Evolutionary conservation across 2,888 invertebrate genomes (phyloP), one percentile per base, ranked within the genome.

Genomic region (Ochropleura leucogaster): DNA sequence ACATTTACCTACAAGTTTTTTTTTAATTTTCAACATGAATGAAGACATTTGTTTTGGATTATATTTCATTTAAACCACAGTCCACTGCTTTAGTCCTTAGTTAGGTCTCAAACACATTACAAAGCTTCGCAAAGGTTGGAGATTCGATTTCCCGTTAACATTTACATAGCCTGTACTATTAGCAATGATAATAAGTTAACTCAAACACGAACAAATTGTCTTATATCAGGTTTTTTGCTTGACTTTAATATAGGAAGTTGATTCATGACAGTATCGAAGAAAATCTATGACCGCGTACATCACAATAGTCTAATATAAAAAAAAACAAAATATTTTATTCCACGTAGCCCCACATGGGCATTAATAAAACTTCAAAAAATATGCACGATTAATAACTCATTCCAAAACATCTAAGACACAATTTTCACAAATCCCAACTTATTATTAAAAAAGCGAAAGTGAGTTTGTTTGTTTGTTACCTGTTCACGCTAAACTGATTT

Each of bases 351-450:
- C 30, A 30, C 30, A 30, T 30, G 30, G 30, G 30, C 30, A 30
- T 30, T 30, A 2, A 30, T 30, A 30, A 3, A 30, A 30, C 30
- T 2, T n/a, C n/a, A 30, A 3, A 30, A 30, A 30, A 30, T 1
- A 1, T 30, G 30, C 40, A 68, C 78, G 14, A 77, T 20, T 51
- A n/a, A 18, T 20, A 16, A 40, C 18, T 46, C 14, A 46, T 46
- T 46, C 30, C 30, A 8, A 46, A 40, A 7, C 16, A 20, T 2
- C 14, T 10, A 68, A 40, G 53, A 16, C 18, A 42, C 42, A 78
- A 30, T 30, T 55, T 5, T 20, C 42, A 55, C 78, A n/a, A 64
- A 68, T 65, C 30, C 30, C 3, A 2, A 30, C 30, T 30, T 2
- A 30, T 30, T n/a, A 30, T 30, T 30, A 30, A 2, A 30, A 30